Conservation (phyloP, 2,888 invertebrate species). For the Synanthedon andrenaeformis region DNA sequence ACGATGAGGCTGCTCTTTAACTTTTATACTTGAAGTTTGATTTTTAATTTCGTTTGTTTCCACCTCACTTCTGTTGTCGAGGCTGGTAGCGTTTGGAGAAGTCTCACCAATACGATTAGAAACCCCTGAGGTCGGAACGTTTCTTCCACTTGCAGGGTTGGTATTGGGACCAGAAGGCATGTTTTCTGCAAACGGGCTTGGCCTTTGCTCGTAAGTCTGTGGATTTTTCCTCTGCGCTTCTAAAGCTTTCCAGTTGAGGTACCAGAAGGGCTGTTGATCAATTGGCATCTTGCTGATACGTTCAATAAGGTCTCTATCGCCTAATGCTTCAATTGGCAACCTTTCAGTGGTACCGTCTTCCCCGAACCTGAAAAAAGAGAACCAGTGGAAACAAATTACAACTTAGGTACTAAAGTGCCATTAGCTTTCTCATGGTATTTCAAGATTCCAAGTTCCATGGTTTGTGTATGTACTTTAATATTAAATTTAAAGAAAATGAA, state of each 20-base stretch:
- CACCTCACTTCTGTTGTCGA: slow-evolving; percentile 1
- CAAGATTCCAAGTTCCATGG: no score
- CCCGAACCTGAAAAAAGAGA: slow-evolving; percentile 36
- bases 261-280: slow-evolving; percentile 80
- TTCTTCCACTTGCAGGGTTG: neutral
- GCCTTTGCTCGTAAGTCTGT: slow-evolving; percentile 42
- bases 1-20: no score
- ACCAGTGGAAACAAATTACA: neutral
- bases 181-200: slow-evolving; percentile 29
- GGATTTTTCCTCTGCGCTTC: slow-evolving; percentile 67
- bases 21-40: no score
- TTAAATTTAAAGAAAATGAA: no score
- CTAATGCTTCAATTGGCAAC: slow-evolving; percentile 75
- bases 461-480: no score
- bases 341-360: slow-evolving; percentile 40
- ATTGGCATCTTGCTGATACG: slow-evolving; percentile 74
- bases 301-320: slow-evolving; percentile 72
- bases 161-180: neutral
- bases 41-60: neutral
- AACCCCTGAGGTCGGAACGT: neutral
- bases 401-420: neutral
- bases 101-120: neutral
- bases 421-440: no score
- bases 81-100: neutral
- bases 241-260: slow-evolving; percentile 75